These are phyloP conservation scores for Tokudaia tokunoshimensis DNA, from an alignment of 2,797 vertebrate genomes.

Conservation along the genomic window DNA sequence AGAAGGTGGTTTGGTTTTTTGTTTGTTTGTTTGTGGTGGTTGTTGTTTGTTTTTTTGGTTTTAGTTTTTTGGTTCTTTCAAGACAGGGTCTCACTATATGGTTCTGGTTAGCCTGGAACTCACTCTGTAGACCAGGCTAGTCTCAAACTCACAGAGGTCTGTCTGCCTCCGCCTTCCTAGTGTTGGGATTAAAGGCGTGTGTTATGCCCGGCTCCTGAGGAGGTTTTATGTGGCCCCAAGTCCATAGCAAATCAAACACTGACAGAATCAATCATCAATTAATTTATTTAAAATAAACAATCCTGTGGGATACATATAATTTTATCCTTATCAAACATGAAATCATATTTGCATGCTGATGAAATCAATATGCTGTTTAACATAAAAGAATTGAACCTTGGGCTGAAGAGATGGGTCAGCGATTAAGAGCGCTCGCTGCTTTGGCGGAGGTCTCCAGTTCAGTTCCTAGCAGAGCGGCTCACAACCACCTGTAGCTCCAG, in stretches of 20 bases:
- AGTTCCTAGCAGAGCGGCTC: neutral
- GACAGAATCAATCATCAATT: neutral
- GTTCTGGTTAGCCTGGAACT: neutral
- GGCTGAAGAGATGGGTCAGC: neutral
- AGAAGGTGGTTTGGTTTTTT: neutral
- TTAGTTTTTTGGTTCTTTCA: neutral
- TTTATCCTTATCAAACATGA: neutral
- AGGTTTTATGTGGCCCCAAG: neutral
- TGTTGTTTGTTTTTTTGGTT: neutral
- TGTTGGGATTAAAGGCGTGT: neutral
- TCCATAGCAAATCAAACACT: neutral
- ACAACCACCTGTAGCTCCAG: neutral
- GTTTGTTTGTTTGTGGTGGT: no score
- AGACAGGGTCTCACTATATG: neutral
- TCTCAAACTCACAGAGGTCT: neutral
- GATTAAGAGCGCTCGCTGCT: neutral
- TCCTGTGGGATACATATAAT: neutral
- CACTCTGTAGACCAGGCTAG: neutral
- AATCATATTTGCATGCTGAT: neutral
- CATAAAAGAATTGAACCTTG: neutral
- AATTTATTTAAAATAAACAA: neutral
- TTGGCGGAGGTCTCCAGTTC: neutral
- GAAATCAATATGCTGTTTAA: neutral
- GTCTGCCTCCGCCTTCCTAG: neutral
- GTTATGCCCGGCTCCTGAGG: neutral